These are phyloP conservation scores for Sanderia malayensis DNA, from an alignment of 30 jellyfish, hydroid and myxozoan species.

Conservation along the genomic window DNA sequence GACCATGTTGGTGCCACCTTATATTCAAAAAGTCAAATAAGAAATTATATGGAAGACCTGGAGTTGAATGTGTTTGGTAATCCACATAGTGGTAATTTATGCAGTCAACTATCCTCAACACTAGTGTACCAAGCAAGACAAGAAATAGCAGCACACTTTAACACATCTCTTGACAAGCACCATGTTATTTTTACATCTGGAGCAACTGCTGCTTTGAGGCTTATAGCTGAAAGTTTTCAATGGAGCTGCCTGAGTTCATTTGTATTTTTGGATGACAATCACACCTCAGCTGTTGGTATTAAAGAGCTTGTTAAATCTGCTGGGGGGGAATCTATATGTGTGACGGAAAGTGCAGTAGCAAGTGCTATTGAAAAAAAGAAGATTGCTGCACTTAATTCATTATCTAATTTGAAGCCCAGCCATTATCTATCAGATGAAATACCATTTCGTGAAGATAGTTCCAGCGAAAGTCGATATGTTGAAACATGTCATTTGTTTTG, in stretches of 20 bases:
- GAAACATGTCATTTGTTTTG: conserved; percentile 16
- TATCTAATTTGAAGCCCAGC: neutral
- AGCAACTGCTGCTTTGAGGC: conserved; percentile 58
- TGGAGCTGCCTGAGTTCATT: conserved; percentile 28
- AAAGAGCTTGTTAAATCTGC: conserved; percentile 27
- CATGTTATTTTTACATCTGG: conserved; percentile 63
- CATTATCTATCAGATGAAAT: neutral
- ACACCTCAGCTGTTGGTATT: conserved; percentile 66
- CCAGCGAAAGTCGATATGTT: neutral
- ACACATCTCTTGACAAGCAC: conserved; percentile 50
- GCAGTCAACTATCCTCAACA: conserved; percentile 47
- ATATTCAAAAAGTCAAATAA: conserved; percentile 48
- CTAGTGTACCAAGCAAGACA: conserved; percentile 43
- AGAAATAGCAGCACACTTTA: conserved; percentile 43
- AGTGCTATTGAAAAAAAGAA: neutral
- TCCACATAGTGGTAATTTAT: conserved; percentile 48
- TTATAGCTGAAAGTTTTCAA: conserved; percentile 44
- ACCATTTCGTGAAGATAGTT: neutral
- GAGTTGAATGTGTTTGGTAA: conserved; percentile 29
- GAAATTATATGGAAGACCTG: conserved; percentile 10
- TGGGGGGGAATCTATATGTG: conserved; percentile 23
- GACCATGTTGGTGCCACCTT: conserved; percentile 57
- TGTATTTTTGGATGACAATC: conserved; percentile 48
- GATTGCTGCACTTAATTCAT: neutral
- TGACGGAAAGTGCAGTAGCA: conserved; percentile 21